phyloP scores from a whole-genome alignment of 2,113 vertebrate genomes.

The Epinephelus fuscoguttatus region DNA sequence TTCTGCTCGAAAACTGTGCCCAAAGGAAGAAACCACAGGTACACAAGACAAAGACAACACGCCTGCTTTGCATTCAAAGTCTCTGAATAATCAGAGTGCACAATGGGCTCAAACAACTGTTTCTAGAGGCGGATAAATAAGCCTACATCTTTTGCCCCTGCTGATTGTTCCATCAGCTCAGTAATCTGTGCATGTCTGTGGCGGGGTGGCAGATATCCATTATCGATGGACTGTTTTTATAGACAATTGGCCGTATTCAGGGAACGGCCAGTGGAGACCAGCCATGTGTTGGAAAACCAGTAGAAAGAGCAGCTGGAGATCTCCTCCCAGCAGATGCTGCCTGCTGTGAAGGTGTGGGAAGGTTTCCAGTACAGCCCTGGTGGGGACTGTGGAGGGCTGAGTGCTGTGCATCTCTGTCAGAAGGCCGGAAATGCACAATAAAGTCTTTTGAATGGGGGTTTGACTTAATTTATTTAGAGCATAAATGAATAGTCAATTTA shows the following conservation, averaged over 20 bases:
- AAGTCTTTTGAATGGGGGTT: neutral
- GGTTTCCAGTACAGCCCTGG: slow-evolving; percentile 15
- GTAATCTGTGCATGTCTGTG: slow-evolving; percentile 45
- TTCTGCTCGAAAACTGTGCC: neutral
- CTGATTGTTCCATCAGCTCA: slow-evolving; percentile 56
- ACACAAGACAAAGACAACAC: slow-evolving; percentile 11
- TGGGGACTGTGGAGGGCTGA: slow-evolving; percentile 8
- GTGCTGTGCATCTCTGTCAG: neutral
- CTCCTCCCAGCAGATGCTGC: slow-evolving; percentile 62
- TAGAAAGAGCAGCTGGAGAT: slow-evolving; percentile 64
- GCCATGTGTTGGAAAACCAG: slow-evolving; percentile 48
- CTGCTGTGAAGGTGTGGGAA: slow-evolving; percentile 42
- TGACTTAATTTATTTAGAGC: neutral
- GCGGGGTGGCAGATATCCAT: slow-evolving; percentile 38
- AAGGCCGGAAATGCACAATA: neutral
- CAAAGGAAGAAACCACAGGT: slow-evolving; percentile 2
- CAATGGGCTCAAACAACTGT: slow-evolving; percentile 16
- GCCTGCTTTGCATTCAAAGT: slow-evolving; percentile 31
- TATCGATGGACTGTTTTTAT: slow-evolving; percentile 64
- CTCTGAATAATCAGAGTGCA: slow-evolving; percentile 3
- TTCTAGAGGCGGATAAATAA: slow-evolving; percentile 13
- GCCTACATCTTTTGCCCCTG: slow-evolving; percentile 19
- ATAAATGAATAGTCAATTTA: neutral
- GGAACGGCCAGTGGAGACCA: slow-evolving; percentile 27
- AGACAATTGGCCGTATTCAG: slow-evolving; percentile 53